Base-by-base conservation (phyloP, 2,888 invertebrate species). In the Blastobasis lacticolella region DNA sequence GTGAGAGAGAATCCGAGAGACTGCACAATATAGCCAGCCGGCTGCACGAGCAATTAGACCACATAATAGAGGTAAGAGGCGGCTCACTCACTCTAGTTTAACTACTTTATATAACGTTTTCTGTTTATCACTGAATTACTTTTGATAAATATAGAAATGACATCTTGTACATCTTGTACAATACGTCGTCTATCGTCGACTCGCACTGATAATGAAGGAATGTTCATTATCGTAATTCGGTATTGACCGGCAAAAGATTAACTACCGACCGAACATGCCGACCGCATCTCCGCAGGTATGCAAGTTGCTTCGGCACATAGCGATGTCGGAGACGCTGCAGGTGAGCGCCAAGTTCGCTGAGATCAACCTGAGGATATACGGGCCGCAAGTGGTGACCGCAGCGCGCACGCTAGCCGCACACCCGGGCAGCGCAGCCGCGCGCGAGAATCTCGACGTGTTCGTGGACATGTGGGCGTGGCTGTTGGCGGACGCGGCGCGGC, bases 11-110 rank as follows among this genome's bases (percentile, higher is more conserved):
- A 88, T 92, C 95, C 69, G 96, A 97, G 78, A 92, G 95, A 79
- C 93, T 99, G 69, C 96, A 97, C 81, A 97, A 95, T 81, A 94
- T 95, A 80, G 94, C 97, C 69, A 96, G 97, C 87, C 94, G 95
- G 83, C 98, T 99, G 81, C 95, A 96, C 78, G 98, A 99, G 85
- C 97, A 97, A 85, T 95, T 98, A 76, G 99, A 99, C 87, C 99
- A 99, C 84, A 95, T 99, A 74, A 94, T 98, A 81, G 99, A 99
- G 92, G 98, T 97, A 72, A 67, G 69, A n/a, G 5, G 36, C 49
- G 23, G 2, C 23, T 23, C 23, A 23, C 23, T 23, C 23, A 23
- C 2, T 23, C 23, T 23, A 23, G 23, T 23, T 23, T 23, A 2
- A 23, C 23, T 23, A 23, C 23, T 23, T 23, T 23, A 23, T 23